Base-by-base conservation (phyloP, 2,888 invertebrate species). In the Sceliomorpha sp. region DNA sequence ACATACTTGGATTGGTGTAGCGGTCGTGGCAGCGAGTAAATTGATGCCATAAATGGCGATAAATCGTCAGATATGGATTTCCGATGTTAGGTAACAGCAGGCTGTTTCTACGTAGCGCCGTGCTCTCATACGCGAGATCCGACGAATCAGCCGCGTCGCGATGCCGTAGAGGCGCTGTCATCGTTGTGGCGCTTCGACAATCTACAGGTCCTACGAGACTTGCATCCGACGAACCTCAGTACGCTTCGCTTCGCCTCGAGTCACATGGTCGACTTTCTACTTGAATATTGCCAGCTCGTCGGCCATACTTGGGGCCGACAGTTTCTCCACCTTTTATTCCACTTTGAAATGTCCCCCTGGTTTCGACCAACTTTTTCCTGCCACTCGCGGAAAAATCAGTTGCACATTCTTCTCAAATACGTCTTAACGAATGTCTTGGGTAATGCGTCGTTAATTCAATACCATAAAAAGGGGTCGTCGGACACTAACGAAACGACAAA, bases 61-160 rank as follows among this genome's bases (percentile, higher is more conserved):
- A 70, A 70, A 70, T 70, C 64, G 59, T 64, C 39, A 64, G 59
- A 55, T 70, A 70, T 70, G 55, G 63, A 64, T 70, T 64, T 64
- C 14, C 60, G 55, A 60, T 44, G 45, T 66, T 60, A 48, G 60
- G 64, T 59, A 60, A 66, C 37, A 47, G 42, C 34, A 15, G 4
- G 42, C 44, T 20, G 44, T 27, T 60, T 50, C 34, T 36, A 50
- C 12, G 26, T n/a, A 40, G 24, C 4, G 20, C 36, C 27, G 45
- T 47, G 29, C 9, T 40, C 9, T 40, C 26, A 51, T 47, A 58
- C 14, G 15, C 9, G 24, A 45, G 15, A 37, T 20, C 37, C 55
- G 42, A 55, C 42, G 55, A 24, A 44, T 40, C 44, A 29, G 15
- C 20, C 5, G 20, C 20, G 20, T 20, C 31, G 15, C 40, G 31